Evolutionary conservation across 2,113 vertebrate species (phyloP), one percentile per base, ranked within the genome.

Genomic region (Seriola dumerili): DNA sequence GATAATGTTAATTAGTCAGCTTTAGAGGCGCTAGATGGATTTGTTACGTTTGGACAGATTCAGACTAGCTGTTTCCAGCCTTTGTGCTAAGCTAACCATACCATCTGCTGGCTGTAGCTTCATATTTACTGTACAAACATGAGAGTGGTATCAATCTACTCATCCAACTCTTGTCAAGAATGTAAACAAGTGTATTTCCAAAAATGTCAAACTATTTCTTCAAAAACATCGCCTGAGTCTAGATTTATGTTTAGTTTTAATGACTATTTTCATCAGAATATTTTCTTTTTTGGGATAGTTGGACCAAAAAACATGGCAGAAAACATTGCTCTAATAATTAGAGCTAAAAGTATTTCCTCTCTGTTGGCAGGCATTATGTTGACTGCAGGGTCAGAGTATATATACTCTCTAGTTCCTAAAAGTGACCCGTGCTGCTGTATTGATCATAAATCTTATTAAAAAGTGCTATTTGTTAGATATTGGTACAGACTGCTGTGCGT

Each of bases 401-500:
- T 65, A 29, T 1, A 63, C 52, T 34, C 46, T 59, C 32, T 23
- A 19, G 21, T 57, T 52, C 19, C 72, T 57, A 55, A 78, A 85
- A 74, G n/a, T 4, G 1, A 50, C 36, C 32, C 12, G 70, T 73
- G 50, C 73, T 80, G 76, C 62, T 55, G 81, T 46, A 78, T 13
- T 65, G 42, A 84, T 76, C 46, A 34, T 76, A 12, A 54, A 58
- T 44, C 54, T 40, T 21, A 54, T 69, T 77, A 50, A 80, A 74
- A 62, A 77, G 7, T 81, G 70, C 85, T 68, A 59, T 83, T 72
- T 65, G 52, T 86, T 76, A 54, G 64, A 72, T 80, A 58, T 81
- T 65, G 48, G 55, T 32, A 48, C 42, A 59, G 55, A 40, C 58
- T 67, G 50, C 59, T 73, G 29, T 50, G 54, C 69, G 44, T 71